These are phyloP conservation scores for Muraenolepis orangiensis DNA, from an alignment of 2,797 vertebrate genomes.

Conservation along the genomic window DNA sequence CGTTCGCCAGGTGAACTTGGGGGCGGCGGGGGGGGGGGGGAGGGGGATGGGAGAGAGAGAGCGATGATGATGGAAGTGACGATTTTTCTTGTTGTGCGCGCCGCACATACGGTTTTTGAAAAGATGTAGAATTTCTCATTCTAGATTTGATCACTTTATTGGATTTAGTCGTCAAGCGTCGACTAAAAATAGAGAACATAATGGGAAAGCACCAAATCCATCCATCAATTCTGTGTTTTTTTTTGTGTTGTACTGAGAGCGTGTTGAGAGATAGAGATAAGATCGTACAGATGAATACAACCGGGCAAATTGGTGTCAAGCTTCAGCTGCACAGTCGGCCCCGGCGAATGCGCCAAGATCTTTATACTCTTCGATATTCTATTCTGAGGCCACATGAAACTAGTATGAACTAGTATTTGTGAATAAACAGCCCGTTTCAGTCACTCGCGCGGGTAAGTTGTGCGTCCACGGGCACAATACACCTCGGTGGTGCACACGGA, in stretches of 20 bases:
- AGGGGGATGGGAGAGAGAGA: no score
- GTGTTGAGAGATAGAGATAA: slow-evolving; percentile 19
- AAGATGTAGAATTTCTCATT: not conserved
- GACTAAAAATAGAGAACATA: not conserved
- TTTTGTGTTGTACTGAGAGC: slow-evolving; percentile 13
- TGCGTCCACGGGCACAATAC: slow-evolving; percentile 31
- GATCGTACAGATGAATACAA: slow-evolving; percentile 17
- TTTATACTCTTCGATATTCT: slow-evolving; percentile 10
- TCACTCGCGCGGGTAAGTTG: not conserved
- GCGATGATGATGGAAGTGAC: slow-evolving; percentile 38
- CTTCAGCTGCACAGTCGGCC: not conserved
- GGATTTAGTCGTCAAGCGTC: not conserved
- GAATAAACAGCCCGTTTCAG: not conserved
- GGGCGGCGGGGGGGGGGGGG: slow-evolving; percentile 10
- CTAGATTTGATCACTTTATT: slow-evolving; percentile 1
- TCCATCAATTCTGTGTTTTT: slow-evolving; percentile 13
- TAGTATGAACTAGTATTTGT: not conserved
- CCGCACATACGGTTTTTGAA: not conserved
- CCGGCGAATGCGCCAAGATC: slow-evolving; percentile 30
- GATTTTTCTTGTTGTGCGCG: not conserved
- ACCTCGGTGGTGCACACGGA: slow-evolving; percentile 43
- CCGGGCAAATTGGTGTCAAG: not conserved
- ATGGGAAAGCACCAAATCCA: not conserved
- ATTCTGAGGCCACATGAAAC: not conserved
- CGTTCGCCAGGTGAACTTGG: not conserved